These are phyloP conservation scores for Alces alces DNA, from an alignment of 2,113 vertebrate genomes.

Conservation along the genomic window DNA sequence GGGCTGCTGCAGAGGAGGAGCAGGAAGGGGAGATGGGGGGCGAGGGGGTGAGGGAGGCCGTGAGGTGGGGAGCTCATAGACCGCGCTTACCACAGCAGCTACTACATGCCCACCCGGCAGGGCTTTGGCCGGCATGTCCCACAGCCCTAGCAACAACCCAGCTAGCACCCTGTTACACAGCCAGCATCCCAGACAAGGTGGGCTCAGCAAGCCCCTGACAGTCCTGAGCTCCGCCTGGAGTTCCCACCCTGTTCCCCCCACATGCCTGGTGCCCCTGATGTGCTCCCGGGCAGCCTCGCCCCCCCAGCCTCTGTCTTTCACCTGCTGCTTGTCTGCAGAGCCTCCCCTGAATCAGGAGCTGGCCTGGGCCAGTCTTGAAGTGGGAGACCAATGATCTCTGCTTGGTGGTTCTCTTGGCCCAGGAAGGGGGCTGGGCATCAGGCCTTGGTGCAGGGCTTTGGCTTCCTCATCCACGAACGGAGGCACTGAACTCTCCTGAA, in stretches of 20 bases:
- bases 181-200: too few relatives aligned
- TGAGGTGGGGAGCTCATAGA: accelerated
- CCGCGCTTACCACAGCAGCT: background rate
- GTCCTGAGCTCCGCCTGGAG: background rate
- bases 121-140: background rate
- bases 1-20: accelerated
- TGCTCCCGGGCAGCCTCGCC: background rate
- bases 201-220: accelerated
- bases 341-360: background rate
- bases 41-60: accelerated
- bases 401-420: background rate
- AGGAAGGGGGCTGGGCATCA: background rate
- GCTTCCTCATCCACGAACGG: background rate
- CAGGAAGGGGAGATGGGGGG: background rate
- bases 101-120: accelerated
- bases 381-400: background rate
- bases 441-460: background rate
- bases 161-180: background rate
- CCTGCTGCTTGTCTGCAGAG: background rate
- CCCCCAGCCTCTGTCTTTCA: accelerated
- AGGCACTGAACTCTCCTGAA: background rate
- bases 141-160: accelerated
- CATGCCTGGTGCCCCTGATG: background rate
- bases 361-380: background rate
- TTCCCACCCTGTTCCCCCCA: background rate